Percentiles rank a stretch among this genome's conserved stretches.
phyloP scores from a whole-genome alignment of 2,888 invertebrate genomes.

The Sialis fuliginosa region DNA sequence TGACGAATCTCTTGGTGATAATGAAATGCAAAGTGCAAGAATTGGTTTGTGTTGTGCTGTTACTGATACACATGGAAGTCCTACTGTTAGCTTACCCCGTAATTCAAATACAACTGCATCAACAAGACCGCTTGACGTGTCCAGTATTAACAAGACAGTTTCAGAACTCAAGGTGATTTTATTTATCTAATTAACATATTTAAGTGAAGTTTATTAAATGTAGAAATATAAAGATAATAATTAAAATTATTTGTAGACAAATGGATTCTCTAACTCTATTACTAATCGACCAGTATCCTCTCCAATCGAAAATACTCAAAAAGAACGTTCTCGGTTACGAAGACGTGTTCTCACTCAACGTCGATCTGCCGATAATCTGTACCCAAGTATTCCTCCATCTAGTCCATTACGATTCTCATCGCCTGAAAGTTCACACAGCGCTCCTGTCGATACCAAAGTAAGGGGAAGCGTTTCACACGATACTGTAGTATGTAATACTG shows the following conservation, averaged over 20 bases:
- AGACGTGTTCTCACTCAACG: slow-evolving; percentile 2
- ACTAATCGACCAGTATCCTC: background rate
- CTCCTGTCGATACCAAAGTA: slow-evolving; percentile 1
- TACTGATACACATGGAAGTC: slow-evolving; percentile 4
- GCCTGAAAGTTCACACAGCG: slow-evolving; percentile 4
- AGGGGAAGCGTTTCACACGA: slow-evolving; percentile 4
- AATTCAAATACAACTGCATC: slow-evolving; percentile 15
- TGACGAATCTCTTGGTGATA: background rate
- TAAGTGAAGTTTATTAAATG: background rate
- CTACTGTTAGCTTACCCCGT: background rate
- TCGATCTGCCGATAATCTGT: slow-evolving; percentile 5
- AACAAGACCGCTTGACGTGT: slow-evolving; percentile 18
- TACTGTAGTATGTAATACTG: slow-evolving; percentile 3
- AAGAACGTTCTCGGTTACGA: background rate
- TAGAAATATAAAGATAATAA: background rate
- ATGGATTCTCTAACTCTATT: background rate
- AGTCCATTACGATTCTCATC: slow-evolving; percentile 4
- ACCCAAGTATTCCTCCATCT: slow-evolving; percentile 1
- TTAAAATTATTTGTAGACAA: background rate
- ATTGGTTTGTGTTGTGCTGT: slow-evolving; percentile 6
- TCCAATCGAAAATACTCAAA: background rate
- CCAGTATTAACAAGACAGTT: too few species aligned
- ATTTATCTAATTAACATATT: background rate
- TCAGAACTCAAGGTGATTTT: background rate
- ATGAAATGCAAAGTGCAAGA: background rate